Percentiles rank a stretch among this genome's conserved stretches.
Evolutionary conservation across 2,888 invertebrate genomes (phyloP).

Genomic region (Adelognathus sp.): DNA sequence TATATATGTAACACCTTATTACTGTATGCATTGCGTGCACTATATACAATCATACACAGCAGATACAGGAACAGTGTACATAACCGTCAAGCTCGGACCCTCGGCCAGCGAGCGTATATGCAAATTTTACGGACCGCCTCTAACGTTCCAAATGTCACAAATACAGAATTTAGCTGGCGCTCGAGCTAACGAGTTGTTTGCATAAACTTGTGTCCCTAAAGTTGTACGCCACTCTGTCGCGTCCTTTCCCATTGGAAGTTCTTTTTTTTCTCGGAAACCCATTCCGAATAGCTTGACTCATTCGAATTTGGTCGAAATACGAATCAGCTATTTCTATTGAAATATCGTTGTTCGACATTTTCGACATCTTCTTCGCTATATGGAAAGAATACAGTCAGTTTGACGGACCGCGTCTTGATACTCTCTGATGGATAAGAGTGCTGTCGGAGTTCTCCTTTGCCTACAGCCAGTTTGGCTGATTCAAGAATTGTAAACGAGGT

Average conservation of each 20-base stretch:
- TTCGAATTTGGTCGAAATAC: not conserved
- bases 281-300: slow-evolving; percentile 10
- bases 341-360: not conserved
- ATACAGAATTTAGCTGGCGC: slow-evolving; percentile 30
- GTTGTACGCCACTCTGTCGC: too few relatives aligned
- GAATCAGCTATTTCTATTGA: not conserved
- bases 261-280: not conserved
- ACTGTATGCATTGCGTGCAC: slow-evolving; percentile 5
- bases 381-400: too few relatives aligned
- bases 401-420: too few relatives aligned
- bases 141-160: slow-evolving; percentile 39
- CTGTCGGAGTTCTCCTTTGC: not conserved
- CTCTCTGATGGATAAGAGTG: not conserved
- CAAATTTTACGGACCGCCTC: slow-evolving; percentile 25
- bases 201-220: slow-evolving; percentile 36
- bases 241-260: not conserved
- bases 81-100: slow-evolving; percentile 7
- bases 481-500: not conserved
- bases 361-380: not conserved
- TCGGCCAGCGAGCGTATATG: slow-evolving; percentile 1
- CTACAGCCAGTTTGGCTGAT: not conserved
- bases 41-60: slow-evolving; percentile 18
- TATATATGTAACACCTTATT: not conserved
- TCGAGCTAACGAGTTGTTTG: slow-evolving; percentile 35
- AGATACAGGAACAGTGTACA: slow-evolving; percentile 15